These are phyloP conservation scores for Trichogramma pretiosum DNA, from an alignment of 1,140 invertebrate genomes.

Conservation along the genomic window DNA sequence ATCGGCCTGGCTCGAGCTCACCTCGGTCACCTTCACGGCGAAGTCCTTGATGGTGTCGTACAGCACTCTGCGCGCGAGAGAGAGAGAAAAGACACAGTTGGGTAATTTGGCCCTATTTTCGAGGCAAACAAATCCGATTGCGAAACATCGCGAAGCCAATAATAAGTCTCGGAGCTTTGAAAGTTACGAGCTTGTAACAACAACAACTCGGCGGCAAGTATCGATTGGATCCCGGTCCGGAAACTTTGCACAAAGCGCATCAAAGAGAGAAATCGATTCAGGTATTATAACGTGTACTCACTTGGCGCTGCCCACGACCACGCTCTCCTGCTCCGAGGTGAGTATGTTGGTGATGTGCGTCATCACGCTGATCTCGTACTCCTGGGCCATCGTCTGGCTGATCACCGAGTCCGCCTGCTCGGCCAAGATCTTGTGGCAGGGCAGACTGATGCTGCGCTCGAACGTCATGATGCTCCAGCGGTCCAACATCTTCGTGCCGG, in stretches of 20 bases:
- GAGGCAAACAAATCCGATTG: too few species aligned
- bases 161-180: too few species aligned
- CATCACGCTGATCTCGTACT: conserved; percentile 74
- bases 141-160: too few species aligned
- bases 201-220: too few species aligned
- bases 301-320: conserved; percentile 69
- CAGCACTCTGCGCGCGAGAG: conserved; percentile 48
- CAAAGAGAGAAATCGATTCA: too few species aligned
- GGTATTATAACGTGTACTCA: too few species aligned
- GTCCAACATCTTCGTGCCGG: conserved; percentile 92
- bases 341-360: conserved; percentile 79
- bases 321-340: conserved; percentile 71
- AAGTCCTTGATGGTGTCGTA: conserved; percentile 78
- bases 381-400: conserved; percentile 44
- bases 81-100: too few species aligned
- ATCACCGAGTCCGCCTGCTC: conserved; percentile 46
- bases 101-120: too few species aligned
- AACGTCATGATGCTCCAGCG: conserved; percentile 93
- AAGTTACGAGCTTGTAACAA: too few species aligned
- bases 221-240: too few species aligned
- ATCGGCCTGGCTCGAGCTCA: conserved; percentile 50
- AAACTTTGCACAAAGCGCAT: too few species aligned
- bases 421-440: conserved; percentile 47
- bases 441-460: conserved; percentile 60
- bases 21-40: conserved; percentile 52